These are phyloP conservation scores for Ophioderma brevispina DNA, from an alignment of 35 echinoderm and acorn worm species.

Conservation along the genomic window DNA sequence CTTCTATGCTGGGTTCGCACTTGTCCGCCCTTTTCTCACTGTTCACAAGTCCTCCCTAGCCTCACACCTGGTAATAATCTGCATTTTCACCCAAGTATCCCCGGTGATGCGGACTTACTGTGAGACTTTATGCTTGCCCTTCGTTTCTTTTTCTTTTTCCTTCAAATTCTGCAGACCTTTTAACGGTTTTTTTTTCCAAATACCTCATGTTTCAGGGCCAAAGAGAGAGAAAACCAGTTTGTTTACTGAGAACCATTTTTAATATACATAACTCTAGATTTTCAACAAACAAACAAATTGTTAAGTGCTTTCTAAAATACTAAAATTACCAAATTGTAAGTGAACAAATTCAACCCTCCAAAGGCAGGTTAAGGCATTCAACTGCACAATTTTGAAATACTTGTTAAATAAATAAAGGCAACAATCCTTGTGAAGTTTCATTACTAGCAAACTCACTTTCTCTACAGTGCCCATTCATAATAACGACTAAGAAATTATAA, in stretches of 20 bases:
- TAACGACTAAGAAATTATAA: too few relatives aligned
- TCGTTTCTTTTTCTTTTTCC: not conserved
- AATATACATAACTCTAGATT: not conserved
- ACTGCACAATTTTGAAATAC: too few relatives aligned
- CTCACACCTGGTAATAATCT: not conserved
- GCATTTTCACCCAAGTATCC: not conserved
- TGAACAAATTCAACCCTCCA: too few relatives aligned
- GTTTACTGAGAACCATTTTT: not conserved
- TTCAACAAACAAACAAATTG: too few relatives aligned
- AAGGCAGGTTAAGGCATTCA: too few relatives aligned
- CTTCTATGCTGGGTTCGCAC: not conserved
- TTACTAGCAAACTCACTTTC: too few relatives aligned
- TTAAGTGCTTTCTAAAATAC: too few relatives aligned
- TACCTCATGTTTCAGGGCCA: not conserved
- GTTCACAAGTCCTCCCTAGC: not conserved
- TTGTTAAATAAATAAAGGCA: too few relatives aligned
- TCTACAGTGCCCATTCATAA: too few relatives aligned
- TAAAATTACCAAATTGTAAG: too few relatives aligned
- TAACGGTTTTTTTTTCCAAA: not conserved
- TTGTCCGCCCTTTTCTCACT: not conserved
- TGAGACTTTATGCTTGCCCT: not conserved
- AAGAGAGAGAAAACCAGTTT: constrained; percentile 8
- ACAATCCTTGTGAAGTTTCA: too few relatives aligned
- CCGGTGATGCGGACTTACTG: not conserved
- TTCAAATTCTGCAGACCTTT: not conserved